Evolutionary conservation across 2,797 vertebrate genomes (phyloP), one percentile per base, ranked within the genome.

Genomic region (Xiphorhynchus erythropygius): DNA sequence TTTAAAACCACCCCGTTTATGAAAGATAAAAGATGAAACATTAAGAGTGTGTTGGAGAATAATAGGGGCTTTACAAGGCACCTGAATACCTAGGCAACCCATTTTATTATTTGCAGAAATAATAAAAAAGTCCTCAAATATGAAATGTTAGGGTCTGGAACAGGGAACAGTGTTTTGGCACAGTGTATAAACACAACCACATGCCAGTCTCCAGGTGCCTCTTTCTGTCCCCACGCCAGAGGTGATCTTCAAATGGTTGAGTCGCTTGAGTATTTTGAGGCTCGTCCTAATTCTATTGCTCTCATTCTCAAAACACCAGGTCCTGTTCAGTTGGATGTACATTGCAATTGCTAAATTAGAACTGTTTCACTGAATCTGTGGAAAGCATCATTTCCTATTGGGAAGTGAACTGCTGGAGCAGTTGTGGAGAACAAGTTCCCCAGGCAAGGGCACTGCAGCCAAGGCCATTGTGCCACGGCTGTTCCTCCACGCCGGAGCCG

Each of bases 381-480:
- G 93, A 32, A 93, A 93, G 41, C 62, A 62, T n/a, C 2, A 2
- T 64, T 87, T 84, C 84, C 87, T 55, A 4, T 4, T 67, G 89
- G 81, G 91, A 64, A 89, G 46, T 1, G 68, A 63, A 0, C 17
- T 17, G 71, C 84, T 41, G 69, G 82, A 91, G 82, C 75, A 11
- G 71, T 32, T 0, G 1, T 79, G 75, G 64, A 82, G 87, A 53
- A 1, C 25, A 2, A 32, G 76, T 7, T 97, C 94, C 93, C 65
- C 91, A 27, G 93, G 96, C 95, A 94, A 94, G 93, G 95, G 91
- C 94, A 71, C 37, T 7, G 16, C 46, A 2, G 81, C 76, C 13
- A 3, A 44, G 67, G 75, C 60, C 9, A 30, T 2, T n/a, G 49
- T 59, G 87, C 59, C 2, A 0, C 3, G 70, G 73, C 85, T 4